These are phyloP conservation scores for Heliconius charithonia DNA, from an alignment of 2,888 invertebrate genomes.

Conservation along the genomic window DNA sequence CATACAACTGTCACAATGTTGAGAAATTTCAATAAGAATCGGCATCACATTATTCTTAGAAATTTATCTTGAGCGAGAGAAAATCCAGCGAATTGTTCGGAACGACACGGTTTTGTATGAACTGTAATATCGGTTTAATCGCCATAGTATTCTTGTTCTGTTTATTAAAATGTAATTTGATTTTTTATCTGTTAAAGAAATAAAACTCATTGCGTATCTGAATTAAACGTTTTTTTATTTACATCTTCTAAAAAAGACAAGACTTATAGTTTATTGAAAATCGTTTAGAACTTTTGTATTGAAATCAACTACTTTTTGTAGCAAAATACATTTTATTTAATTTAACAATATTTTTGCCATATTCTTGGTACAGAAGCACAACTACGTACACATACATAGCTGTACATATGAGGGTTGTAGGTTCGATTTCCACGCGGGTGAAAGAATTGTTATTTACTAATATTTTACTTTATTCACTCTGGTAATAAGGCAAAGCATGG, in stretches of 20 bases:
- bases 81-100: not conserved
- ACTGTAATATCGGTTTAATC: conserved; percentile 19
- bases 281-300: not conserved
- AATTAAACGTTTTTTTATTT: not conserved
- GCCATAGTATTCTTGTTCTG: too few relatives aligned
- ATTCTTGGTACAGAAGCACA: too few relatives aligned
- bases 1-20: conserved; percentile 53
- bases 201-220: too few relatives aligned
- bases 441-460: too few relatives aligned
- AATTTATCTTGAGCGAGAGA: conserved; percentile 1
- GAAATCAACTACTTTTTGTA: too few relatives aligned
- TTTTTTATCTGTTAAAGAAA: not conserved
- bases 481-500: too few relatives aligned
- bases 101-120: not conserved
- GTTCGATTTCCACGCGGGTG: too few relatives aligned
- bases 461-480: too few relatives aligned
- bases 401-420: too few relatives aligned
- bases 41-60: conserved; percentile 32
- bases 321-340: too few relatives aligned
- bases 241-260: not conserved
- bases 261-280: not conserved
- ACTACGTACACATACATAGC: too few relatives aligned
- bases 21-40: conserved; percentile 48
- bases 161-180: not conserved
- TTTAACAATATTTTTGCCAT: too few relatives aligned